A percentile compares a stretch with the other conserved stretches of the same genome.
phyloP scores from a whole-genome alignment of 2,113 vertebrate species.

The Anas platyrhynchos region DNA sequence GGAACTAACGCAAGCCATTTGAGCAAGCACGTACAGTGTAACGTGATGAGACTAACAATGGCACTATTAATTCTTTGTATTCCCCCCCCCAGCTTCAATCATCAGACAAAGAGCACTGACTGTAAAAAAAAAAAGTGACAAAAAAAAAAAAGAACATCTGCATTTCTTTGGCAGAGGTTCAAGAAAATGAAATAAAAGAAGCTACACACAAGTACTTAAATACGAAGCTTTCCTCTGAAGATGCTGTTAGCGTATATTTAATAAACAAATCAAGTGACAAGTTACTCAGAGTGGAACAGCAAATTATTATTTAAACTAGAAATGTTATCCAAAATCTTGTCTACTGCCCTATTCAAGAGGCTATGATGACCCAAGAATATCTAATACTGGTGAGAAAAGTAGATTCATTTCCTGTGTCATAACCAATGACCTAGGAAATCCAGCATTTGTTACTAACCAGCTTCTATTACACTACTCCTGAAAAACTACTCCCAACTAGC shows the following conservation, averaged over 20 bases:
- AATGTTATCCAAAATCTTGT: neutral
- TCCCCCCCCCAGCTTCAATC: neutral
- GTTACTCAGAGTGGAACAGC: neutral
- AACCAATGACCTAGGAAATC: neutral
- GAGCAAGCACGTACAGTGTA: neutral
- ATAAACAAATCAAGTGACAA: neutral
- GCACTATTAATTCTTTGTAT: neutral
- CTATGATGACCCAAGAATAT: neutral
- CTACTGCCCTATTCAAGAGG: neutral
- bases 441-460: neutral
- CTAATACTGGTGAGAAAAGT: neutral
- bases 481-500: neutral
- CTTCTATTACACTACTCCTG: neutral
- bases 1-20: neutral
- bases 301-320: neutral
- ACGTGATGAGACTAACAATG: neutral
- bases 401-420: neutral
- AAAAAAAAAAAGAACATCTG: constrained; percentile 15
- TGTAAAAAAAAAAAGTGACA: neutral
- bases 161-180: neutral
- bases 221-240: neutral
- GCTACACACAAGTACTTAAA: neutral
- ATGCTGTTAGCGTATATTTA: neutral
- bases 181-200: neutral
- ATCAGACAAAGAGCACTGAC: neutral